Evolutionary conservation across 2,113 vertebrate genomes (phyloP), one percentile per base, ranked within the genome.

Genomic region (Falcunculus frontatus): DNA sequence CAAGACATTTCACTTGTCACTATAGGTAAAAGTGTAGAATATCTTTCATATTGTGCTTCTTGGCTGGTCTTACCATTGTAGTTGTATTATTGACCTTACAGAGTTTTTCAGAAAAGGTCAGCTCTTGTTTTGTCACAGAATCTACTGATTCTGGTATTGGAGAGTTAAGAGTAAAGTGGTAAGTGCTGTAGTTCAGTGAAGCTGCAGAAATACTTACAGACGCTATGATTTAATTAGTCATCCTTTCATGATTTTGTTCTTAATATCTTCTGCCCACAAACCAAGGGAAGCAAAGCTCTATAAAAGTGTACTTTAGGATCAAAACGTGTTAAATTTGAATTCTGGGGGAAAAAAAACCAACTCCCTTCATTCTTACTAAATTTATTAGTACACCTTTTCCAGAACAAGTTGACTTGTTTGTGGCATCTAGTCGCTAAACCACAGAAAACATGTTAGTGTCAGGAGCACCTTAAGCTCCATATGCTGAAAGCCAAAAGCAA

Each of bases 401-500:
- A 83, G 76, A 96, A 49, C 88, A 87, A 52, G 56, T 35, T 57
- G 60, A 52, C 63, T 94, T 95, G 87, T 97, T 96, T 84, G 82
- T 80, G 64, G 81, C 93, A 84, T 74, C 82, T 82, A 91, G 74
- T 96, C 46, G 80, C 77, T 93, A 86, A 97, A 91, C 76, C 78
- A 88, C 53, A 47, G 74, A 90, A 96, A 96, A 90, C 91, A 59
- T 94, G 56, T 82, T 93, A 87, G 64, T 74, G 81, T 93, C 25
- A 62, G 81, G 92, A 96, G 64, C 72, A 92, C 82, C 87, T 92
- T 90, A 67, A 87, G 35, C 41, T 86, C 91, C 90, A 77, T 97
- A 94, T 97, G 97, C 78, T 97, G 96, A 84, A 96, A 96, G 90
- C 95, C 96, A 95, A 95, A 70, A 62, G 81, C 68, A 92, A 78